Evolutionary conservation across 2,797 vertebrate species (phyloP).

Genomic region (Chanos chanos): DNA sequence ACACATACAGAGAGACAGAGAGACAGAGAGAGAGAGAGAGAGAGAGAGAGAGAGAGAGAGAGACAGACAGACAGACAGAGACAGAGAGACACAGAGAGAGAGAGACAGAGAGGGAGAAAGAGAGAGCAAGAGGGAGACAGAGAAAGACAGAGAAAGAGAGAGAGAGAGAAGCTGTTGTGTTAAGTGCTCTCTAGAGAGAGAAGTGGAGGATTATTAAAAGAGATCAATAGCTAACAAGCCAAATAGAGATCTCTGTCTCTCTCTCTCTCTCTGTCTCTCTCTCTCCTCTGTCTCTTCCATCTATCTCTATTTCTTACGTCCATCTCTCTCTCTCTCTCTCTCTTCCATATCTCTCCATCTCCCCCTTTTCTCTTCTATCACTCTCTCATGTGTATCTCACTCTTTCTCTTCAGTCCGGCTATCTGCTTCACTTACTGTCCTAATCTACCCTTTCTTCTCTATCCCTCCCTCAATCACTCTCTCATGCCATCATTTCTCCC

Average conservation of each 20-base stretch:
- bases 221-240: slow-evolving; percentile 71
- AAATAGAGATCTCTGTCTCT: slow-evolving; percentile 44
- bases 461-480: neutral
- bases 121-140: too few species aligned
- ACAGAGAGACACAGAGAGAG: slow-evolving; percentile 25
- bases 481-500: neutral
- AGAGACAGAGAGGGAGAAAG: neutral
- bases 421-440: neutral
- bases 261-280: slow-evolving; percentile 28
- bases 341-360: neutral
- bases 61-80: neutral
- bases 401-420: neutral
- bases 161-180: slow-evolving; percentile 21
- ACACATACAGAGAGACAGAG: neutral
- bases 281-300: neutral
- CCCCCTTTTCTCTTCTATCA: neutral
- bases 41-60: neutral
- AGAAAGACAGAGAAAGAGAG: neutral
- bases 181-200: slow-evolving; percentile 62
- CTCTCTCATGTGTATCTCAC: too few species aligned
- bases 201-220: slow-evolving; percentile 59
- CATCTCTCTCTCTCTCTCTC: neutral
- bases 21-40: neutral
- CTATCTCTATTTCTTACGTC: slow-evolving; percentile 26
- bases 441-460: too few species aligned